Base-by-base conservation (phyloP, 2,888 invertebrate genomes). In the Metellina segmentata region DNA sequence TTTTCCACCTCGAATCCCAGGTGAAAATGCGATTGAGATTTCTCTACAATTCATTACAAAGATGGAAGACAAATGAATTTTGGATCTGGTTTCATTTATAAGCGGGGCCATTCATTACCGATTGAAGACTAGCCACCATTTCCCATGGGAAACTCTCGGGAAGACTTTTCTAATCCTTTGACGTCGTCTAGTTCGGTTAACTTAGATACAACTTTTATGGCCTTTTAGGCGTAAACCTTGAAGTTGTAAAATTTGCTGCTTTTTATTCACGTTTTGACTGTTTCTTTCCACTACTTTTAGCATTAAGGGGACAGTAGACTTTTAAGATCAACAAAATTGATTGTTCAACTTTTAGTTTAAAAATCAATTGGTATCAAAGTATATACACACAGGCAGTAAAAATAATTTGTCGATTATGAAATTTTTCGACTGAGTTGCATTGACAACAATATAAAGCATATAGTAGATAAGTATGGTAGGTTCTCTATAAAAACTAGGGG, bases 21-120 rank as follows among this genome's bases (percentile, higher is more conserved):
- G 83, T 74, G 83, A 72, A 72, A 72, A 71, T 83, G 71, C 81
- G n/a, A 70, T 16, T 70, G 70, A 70, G 70, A 82, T 71, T 71
- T 51, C 34, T 53, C 13, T 61, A 13, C 69, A 20, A n/a, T 48
- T 77, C n/a, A 13, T 79, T 52, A 77, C 9, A 53, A 53, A 85
- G 69, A 69, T 48, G 52, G 53, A 72, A 85, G 85, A 77, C 77
- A 75, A 75, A 85, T 77, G 75, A 69, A 53, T 85, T 75, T 77
- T 77, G 61, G 69, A 79, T 61, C 34, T 16, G 34, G 74, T n/a
- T 83, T 83, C 74, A 83, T 83, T 74, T 83, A 72, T 52, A 74
- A 83, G 13, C 16, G 7, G 53, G 19, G 7, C 53, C 20, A 20
- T 83, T 83, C 53, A 83, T 83, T 83, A 83, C 20, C 52, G 7